Conservation (phyloP, 2,888 invertebrate species). For the Cylloceria caligata region DNA sequence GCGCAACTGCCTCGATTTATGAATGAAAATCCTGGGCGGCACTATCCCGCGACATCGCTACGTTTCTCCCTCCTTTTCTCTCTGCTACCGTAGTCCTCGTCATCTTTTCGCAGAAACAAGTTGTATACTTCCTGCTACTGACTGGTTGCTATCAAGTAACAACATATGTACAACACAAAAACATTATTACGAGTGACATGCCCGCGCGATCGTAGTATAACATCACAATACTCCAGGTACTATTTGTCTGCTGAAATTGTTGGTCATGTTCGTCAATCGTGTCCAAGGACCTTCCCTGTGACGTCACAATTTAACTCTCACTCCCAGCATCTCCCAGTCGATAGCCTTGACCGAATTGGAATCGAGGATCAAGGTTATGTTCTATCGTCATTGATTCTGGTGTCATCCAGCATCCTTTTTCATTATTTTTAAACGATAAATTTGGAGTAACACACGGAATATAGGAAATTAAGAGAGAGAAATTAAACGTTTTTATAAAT, state of each 20-base stretch:
- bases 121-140: slow-evolving; percentile 32
- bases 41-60: slow-evolving; percentile 66
- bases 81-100: slow-evolving; percentile 29
- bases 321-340: too few species aligned
- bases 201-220: neutral
- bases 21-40: slow-evolving; percentile 79
- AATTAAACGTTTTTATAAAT: too few species aligned
- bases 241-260: neutral
- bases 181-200: neutral
- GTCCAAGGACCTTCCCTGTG: too few species aligned
- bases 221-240: neutral
- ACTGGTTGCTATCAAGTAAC: neutral
- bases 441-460: too few species aligned
- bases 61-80: slow-evolving; percentile 19
- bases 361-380: neutral
- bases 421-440: too few species aligned
- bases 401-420: too few species aligned
- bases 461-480: too few species aligned
- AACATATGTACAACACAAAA: slow-evolving; percentile 2
- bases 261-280: neutral
- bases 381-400: too few species aligned
- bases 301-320: too few species aligned
- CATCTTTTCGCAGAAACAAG: slow-evolving; percentile 51
- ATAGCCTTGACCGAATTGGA: neutral
- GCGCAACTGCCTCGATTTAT: slow-evolving; percentile 77